Conservation (phyloP, 2,888 invertebrate genomes). For the Eupithecia inturbata region DNA sequence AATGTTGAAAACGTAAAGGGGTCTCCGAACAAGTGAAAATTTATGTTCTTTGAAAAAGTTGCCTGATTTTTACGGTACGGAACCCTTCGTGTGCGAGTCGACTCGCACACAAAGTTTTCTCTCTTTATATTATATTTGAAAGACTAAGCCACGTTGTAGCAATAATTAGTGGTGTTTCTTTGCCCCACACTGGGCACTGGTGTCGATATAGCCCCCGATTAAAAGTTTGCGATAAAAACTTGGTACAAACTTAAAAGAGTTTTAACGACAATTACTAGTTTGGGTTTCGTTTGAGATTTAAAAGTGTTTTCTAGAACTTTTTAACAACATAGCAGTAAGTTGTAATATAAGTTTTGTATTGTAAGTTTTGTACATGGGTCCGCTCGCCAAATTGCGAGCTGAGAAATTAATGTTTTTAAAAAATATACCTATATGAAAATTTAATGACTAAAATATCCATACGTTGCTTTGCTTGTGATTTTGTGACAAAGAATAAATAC, state of each 20-base stretch:
- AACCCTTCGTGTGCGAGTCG: no score
- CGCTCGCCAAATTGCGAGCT: background rate
- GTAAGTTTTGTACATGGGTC: no score
- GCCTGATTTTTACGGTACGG: no score
- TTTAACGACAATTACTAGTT: conserved; percentile 27
- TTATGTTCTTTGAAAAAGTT: no score
- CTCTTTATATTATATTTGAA: background rate
- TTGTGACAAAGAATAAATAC: no score
- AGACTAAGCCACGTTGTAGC: background rate
- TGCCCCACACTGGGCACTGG: background rate
- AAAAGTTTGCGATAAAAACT: conserved; percentile 18
- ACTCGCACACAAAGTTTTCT: no score
- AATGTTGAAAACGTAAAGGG: no score
- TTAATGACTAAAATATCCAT: no score
- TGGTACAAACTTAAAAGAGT: conserved; percentile 11
- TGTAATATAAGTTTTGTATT: conserved; percentile 5
- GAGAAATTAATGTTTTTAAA: no score
- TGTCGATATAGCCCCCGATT: conserved; percentile 20
- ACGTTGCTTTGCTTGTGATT: no score
- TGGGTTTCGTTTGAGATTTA: conserved; percentile 17
- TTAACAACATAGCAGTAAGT: conserved; percentile 12
- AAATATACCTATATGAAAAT: no score
- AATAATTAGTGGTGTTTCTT: background rate
- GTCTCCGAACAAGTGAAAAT: no score
- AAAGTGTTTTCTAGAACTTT: conserved; percentile 8